Percentiles rank a stretch among this genome's conserved stretches.
These are phyloP conservation scores for Drosophila emarginata DNA, from an alignment of 2,888 invertebrate species.

Conservation along the genomic window DNA sequence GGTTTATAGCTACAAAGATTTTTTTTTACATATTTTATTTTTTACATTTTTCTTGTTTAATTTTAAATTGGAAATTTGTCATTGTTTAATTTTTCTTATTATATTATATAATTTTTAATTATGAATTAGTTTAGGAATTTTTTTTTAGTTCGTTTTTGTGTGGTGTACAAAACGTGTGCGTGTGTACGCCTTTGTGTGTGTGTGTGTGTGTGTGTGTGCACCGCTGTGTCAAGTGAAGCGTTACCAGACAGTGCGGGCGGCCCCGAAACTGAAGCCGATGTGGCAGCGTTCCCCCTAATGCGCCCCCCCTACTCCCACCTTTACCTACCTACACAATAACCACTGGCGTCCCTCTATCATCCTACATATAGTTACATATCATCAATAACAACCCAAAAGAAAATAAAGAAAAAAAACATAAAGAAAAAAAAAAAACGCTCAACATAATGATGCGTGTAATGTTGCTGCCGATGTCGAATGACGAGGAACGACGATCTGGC, in stretches of 20 bases:
- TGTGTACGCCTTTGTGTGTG: conserved; percentile 27
- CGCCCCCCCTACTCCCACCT: no score
- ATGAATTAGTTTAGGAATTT: no score
- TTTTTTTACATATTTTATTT: no score
- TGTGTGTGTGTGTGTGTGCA: conserved; percentile 17
- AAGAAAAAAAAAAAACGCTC: conserved; percentile 34
- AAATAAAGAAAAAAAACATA: conserved; percentile 8
- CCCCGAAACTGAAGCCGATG: conserved; percentile 21
- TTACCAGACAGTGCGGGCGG: conserved; percentile 54
- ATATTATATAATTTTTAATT: not conserved
- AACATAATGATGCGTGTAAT: conserved; percentile 80
- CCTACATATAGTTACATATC: conserved; percentile 42
- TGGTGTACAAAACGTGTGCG: conserved; percentile 7
- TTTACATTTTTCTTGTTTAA: no score
- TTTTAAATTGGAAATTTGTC: no score
- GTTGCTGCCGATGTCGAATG: conserved; percentile 57
- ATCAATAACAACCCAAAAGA: conserved; percentile 56
- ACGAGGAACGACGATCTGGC: conserved; percentile 14
- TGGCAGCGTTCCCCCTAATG: not conserved
- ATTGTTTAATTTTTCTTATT: no score
- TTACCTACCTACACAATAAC: not conserved
- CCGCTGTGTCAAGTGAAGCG: conserved; percentile 52
- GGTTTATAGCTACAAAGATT: no score
- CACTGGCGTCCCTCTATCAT: not conserved
- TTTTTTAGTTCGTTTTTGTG: not conserved